These are phyloP conservation scores for Phenacoccus solenopsis DNA, from an alignment of 1,140 invertebrate genomes.

Conservation along the genomic window DNA sequence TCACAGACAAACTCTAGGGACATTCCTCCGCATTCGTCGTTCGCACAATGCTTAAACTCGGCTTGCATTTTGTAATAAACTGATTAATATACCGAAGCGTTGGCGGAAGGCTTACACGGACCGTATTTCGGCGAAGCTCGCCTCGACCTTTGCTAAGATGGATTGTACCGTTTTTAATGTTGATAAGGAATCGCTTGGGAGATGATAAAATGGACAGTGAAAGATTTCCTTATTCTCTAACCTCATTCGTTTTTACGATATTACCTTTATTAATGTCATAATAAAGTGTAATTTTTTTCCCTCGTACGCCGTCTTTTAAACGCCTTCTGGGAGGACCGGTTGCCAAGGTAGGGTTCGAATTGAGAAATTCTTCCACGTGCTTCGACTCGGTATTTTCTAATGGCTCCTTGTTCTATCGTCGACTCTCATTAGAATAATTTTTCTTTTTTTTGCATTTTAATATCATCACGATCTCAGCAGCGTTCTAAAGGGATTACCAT, in stretches of 20 bases:
- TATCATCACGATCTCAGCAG: too few relatives aligned
- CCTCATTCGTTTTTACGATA: conserved; percentile 1
- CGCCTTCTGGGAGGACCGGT: background rate
- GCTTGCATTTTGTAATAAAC: conserved; percentile 17
- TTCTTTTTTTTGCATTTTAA: too few relatives aligned
- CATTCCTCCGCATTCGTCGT: background rate
- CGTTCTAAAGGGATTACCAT: too few relatives aligned
- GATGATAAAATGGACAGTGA: conserved; percentile 10
- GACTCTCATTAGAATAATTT: background rate
- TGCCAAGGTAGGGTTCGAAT: background rate
- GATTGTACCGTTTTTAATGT: conserved; percentile 9
- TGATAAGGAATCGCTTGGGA: conserved; percentile 11
- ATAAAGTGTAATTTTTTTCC: background rate
- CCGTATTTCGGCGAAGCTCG: background rate
- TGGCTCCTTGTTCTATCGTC: background rate
- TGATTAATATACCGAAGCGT: conserved; percentile 6
- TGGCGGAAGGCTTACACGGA: background rate
- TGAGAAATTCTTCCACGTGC: background rate
- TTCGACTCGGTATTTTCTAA: background rate
- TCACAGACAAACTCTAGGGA: conserved; percentile 8
- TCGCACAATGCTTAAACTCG: background rate
- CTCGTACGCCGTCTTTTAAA: too few relatives aligned
- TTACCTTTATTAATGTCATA: background rate
- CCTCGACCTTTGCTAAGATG: background rate
- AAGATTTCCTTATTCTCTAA: background rate